Evolutionary conservation across 2,797 vertebrate genomes (phyloP), one percentile per base, ranked within the genome.

Genomic region (Austrolebias charrua): DNA sequence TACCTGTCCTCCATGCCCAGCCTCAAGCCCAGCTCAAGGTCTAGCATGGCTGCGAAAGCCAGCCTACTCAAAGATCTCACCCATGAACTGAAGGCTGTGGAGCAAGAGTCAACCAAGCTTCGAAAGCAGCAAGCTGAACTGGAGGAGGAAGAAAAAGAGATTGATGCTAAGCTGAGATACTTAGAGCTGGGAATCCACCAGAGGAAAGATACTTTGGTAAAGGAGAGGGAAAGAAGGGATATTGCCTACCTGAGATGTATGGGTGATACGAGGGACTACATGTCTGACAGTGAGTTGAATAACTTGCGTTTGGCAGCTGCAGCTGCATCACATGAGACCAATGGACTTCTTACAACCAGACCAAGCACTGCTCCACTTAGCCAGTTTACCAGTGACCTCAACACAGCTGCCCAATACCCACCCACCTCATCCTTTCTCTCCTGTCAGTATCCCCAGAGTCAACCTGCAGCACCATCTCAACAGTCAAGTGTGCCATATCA

Each of bases 131-230:
- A 99, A 88, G 97, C 96, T 0, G 98, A 99, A 88, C 90, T 99
- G 76, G 98, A 99, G 0, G 97, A 99, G 67, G 98, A 99, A 69
- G 98, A 99, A 86, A 99, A 99, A 81, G 98, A 99, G 85, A 99
- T 99, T 0, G 98, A 99, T 16, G 96, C 98, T 81, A 99, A 98
- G 88, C 92, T 99, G 72, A 95, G 97, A 88, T 99, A 98, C 85
- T 78, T 99, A 70, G 98, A 99, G 88, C 87, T 98, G 85, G 98
- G 98, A 40, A 99, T 99, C 86, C 95, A 95, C 48, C 97, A 98
- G 68, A 94, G 97, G 81, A 99, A 99, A 84, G 97, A 98, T 78
- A 97, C 96, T 0, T 78, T 98, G 80, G 93, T 96, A 74, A 98
- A 97, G 82, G 98, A 98, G 64, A 90, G 95, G 31, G 94, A 95